Evolutionary conservation across 2,888 invertebrate genomes (phyloP).

Genomic region (Hyppa rectilinea): DNA sequence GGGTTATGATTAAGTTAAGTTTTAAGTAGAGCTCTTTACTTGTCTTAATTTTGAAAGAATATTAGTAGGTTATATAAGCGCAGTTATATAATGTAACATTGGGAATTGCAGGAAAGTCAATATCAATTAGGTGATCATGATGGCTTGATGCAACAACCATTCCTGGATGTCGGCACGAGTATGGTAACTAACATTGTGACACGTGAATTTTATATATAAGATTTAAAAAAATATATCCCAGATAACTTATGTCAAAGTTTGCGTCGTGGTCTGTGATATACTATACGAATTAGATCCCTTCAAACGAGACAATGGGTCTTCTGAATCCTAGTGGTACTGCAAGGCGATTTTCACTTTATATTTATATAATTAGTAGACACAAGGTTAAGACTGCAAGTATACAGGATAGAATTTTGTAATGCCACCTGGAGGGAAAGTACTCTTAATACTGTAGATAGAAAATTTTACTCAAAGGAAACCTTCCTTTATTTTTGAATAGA

Average conservation of each 20-base stretch:
- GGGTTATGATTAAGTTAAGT: neutral
- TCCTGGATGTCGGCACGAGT: neutral
- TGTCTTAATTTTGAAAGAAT: neutral
- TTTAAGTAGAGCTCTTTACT: neutral
- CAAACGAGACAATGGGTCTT: neutral
- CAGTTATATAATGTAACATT: neutral
- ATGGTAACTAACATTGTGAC: too few species aligned
- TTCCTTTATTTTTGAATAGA: too few species aligned
- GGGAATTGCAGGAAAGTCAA: neutral
- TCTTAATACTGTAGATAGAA: too few species aligned
- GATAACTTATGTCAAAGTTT: neutral
- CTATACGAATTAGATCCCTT: neutral
- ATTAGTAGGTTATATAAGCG: neutral
- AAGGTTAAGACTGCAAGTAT: neutral
- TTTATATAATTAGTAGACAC: slow-evolving; percentile 5
- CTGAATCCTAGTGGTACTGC: neutral
- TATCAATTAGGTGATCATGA: neutral
- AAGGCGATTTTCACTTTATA: neutral
- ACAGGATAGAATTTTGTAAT: too few species aligned
- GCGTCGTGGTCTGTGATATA: neutral
- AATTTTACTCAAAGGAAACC: too few species aligned
- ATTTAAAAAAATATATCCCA: neutral
- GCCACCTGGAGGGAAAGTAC: too few species aligned
- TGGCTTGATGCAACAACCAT: neutral
- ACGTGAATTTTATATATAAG: too few species aligned